Evolutionary conservation across 2,888 invertebrate genomes (phyloP), one percentile per base, ranked within the genome.

Genomic region (Horisme vitalbata): DNA sequence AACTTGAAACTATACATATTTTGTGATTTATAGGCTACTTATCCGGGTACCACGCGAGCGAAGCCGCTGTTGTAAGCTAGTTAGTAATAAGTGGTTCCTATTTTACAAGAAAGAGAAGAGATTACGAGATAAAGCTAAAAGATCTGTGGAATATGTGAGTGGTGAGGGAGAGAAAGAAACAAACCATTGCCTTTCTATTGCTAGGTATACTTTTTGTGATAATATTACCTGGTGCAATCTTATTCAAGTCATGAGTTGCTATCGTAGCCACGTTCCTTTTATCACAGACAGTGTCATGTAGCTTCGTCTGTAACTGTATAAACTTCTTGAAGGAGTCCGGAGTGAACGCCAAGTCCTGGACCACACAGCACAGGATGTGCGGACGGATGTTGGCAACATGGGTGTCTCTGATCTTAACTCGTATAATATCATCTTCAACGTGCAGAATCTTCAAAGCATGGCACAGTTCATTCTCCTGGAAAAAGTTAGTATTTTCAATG

Each of bases 191-290:
- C n/a, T n/a, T n/a, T n/a, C n/a, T n/a, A n/a, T n/a, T n/a, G n/a
- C n/a, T n/a, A n/a, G n/a, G n/a, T n/a, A n/a, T n/a, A n/a, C n/a
- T n/a, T n/a, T n/a, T n/a, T n/a, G n/a, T n/a, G n/a, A n/a, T n/a
- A n/a, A n/a, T n/a, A n/a, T 8, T 51, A 94, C 91, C 83, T 82
- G 92, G 73, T 21, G 90, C 79, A 49, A 96, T 82, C 63, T 93
- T 92, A 26, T 81, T 86, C 53, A 95, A 79, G 73, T 96, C 96
- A 75, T 97, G 97, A 0, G 96, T 96, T 2, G 96, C 96, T 46
- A 96, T 94, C 0, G 96, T 96, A 0, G 95, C 95, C 0, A 90
- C 81, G 63, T 94, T 94, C 58, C 96, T 87, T 68, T 95, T 95
- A 39, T 94, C 93, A 72, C 96, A 96, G 6, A 95, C 83, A 0